phyloP scores from a whole-genome alignment of 2,797 vertebrate species.

The Parambassis ranga region DNA sequence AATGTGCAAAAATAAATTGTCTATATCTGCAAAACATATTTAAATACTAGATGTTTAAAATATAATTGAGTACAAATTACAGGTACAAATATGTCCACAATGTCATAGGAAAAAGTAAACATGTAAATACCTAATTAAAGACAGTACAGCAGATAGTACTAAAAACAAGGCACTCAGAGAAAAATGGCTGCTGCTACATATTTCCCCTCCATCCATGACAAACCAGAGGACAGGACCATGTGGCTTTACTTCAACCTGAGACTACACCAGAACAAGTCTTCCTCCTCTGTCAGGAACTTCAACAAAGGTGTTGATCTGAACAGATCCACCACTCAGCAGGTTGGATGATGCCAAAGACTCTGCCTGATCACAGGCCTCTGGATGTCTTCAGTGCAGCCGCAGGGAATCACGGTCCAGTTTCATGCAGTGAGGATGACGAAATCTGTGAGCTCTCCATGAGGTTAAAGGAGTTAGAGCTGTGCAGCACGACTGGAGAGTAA shows the following conservation, averaged over 20 bases:
- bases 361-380: slow-evolving; percentile 45
- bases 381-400: slow-evolving; percentile 17
- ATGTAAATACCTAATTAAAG: no score
- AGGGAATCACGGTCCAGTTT: neutral
- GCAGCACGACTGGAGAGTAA: slow-evolving; percentile 38
- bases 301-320: neutral
- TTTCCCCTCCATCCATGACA: slow-evolving; percentile 22
- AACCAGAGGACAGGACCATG: neutral
- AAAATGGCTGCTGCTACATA: slow-evolving; percentile 20
- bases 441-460: slow-evolving; percentile 52
- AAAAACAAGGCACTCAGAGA: neutral
- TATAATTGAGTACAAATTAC: no score
- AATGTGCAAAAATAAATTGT: no score
- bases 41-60: no score
- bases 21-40: no score
- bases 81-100: no score
- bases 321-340: neutral
- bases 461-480: slow-evolving; percentile 44
- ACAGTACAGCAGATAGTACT: no score
- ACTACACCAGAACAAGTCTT: neutral
- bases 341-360: no score
- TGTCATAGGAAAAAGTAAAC: no score
- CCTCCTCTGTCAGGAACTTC: no score
- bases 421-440: slow-evolving; percentile 28
- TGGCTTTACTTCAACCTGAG: neutral